Evolutionary conservation across 2,797 vertebrate genomes (phyloP).

Genomic region (Silurus lanzhouensis): DNA sequence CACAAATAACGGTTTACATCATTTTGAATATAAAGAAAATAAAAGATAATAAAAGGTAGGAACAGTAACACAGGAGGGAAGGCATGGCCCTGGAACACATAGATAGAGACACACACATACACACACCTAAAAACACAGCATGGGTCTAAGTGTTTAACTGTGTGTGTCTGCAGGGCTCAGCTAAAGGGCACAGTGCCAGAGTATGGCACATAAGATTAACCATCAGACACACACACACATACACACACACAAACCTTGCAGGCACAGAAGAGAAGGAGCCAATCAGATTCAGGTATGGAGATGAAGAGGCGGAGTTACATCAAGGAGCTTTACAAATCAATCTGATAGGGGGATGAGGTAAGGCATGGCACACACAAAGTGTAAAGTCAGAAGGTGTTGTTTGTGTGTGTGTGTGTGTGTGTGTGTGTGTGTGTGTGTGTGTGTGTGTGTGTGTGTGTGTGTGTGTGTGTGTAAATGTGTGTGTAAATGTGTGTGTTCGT

Average conservation of each 20-base stretch:
- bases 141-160: conserved; percentile 5
- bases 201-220: conserved; percentile 59
- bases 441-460: conserved; percentile 5
- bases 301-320: conserved; percentile 34
- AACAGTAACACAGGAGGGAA: not conserved
- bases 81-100: not conserved
- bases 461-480: not conserved
- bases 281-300: conserved; percentile 61
- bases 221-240: conserved; percentile 54
- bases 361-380: conserved; percentile 22
- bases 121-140: not conserved
- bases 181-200: conserved; percentile 69
- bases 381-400: not conserved
- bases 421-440: conserved; percentile 30
- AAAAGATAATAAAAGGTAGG: not conserved
- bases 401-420: conserved; percentile 1
- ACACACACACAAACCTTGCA: conserved; percentile 41
- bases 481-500: not conserved
- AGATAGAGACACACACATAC: not conserved
- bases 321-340: conserved; percentile 51
- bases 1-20: not conserved
- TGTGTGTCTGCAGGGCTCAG: conserved; percentile 37
- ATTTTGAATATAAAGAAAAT: not conserved
- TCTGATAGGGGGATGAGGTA: conserved; percentile 50
- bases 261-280: conserved; percentile 29